phyloP scores from a whole-genome alignment of 35 echinoderm and acorn worm species.

The Eucidaris tribuloides region DNA sequence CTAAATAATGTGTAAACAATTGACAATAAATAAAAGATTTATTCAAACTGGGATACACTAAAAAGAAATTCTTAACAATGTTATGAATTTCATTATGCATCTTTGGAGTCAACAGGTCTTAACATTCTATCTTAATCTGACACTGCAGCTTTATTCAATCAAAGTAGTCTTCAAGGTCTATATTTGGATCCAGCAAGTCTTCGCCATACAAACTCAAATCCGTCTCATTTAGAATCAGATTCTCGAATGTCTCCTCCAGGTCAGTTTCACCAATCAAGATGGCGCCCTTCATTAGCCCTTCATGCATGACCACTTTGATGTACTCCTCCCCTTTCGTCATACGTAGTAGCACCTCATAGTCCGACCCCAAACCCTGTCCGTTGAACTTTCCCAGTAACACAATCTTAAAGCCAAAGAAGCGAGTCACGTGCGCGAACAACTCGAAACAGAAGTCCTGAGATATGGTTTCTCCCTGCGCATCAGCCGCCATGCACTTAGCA shows the following conservation, averaged over 20 bases:
- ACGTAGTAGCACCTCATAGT: slow-evolving; percentile 79
- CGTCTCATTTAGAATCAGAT: slow-evolving; percentile 87
- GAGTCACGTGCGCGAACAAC: slow-evolving; percentile 88
- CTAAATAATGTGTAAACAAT: too few relatives aligned
- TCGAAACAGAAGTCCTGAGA: slow-evolving; percentile 94
- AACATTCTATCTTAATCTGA: too few relatives aligned
- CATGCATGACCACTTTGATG: slow-evolving; percentile 75
- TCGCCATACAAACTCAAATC: slow-evolving; percentile 86
- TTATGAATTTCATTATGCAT: too few relatives aligned
- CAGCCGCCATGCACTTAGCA: slow-evolving; percentile 83
- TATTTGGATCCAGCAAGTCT: slow-evolving; percentile 84
- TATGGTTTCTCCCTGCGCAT: slow-evolving; percentile 25
- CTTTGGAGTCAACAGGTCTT: too few relatives aligned
- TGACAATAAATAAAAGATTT: too few relatives aligned
- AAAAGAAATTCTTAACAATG: too few relatives aligned
- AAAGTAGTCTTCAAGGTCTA: slow-evolving; percentile 99
- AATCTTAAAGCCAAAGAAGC: slow-evolving; percentile 92
- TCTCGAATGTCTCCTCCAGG: slow-evolving; percentile 98
- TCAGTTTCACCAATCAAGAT: slow-evolving; percentile 97
- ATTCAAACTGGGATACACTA: too few relatives aligned
- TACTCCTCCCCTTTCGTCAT: slow-evolving; percentile 83
- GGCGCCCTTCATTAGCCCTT: slow-evolving; percentile 86
- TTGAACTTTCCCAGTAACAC: slow-evolving; percentile 92
- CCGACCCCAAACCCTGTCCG: slow-evolving; percentile 58
- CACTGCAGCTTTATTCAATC: too few relatives aligned